Evolutionary conservation across 2,113 vertebrate genomes (phyloP).

Genomic region (Centropus bengalensis): DNA sequence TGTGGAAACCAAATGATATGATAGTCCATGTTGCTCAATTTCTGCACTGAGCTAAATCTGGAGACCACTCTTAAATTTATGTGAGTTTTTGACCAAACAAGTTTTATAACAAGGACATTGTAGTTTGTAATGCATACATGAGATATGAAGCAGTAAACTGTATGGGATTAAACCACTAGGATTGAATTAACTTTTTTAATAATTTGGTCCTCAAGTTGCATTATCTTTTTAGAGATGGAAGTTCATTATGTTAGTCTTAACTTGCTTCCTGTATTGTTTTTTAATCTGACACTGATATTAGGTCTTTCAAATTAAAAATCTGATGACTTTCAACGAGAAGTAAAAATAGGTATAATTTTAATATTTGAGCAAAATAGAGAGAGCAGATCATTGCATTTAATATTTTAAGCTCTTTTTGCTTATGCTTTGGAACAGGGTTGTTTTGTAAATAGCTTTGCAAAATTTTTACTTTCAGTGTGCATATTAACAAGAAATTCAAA

Average conservation of each 20-base stretch:
- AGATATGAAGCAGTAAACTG: not conserved
- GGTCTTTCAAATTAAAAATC: not conserved
- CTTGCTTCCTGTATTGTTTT: not conserved
- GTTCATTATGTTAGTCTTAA: not conserved
- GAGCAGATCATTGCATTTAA: not conserved
- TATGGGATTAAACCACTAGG: not conserved
- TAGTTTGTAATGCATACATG: not conserved
- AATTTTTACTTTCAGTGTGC: not conserved
- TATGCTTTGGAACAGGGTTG: not conserved
- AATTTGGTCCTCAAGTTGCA: not conserved
- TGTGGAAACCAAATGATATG: not conserved
- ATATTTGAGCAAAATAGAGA: not conserved
- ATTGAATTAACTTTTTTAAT: not conserved
- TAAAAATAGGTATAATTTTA: not conserved
- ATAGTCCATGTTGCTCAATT: not conserved
- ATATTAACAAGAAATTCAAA: not conserved
- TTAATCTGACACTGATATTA: not conserved
- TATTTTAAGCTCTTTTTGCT: not conserved
- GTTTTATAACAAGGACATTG: not conserved
- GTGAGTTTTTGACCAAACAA: not conserved
- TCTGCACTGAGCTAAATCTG: not conserved
- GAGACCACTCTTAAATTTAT: not conserved
- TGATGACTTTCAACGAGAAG: not conserved
- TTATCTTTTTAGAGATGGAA: not conserved
- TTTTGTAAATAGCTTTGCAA: not conserved